These are phyloP conservation scores for Dynastes maya DNA, from an alignment of 2,888 invertebrate genomes.

Conservation along the genomic window DNA sequence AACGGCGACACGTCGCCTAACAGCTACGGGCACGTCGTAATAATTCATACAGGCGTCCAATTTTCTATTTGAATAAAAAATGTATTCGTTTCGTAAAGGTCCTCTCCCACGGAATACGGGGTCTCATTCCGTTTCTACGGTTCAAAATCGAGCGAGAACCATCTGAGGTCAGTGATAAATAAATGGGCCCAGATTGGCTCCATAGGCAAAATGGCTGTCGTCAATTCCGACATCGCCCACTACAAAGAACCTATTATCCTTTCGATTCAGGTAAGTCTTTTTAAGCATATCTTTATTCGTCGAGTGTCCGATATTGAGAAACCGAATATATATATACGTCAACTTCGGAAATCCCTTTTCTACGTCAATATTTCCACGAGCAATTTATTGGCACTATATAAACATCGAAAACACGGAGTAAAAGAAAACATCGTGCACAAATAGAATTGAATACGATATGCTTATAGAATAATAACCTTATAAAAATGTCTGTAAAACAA, in stretches of 20 bases:
- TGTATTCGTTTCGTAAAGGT: slow-evolving; percentile 56
- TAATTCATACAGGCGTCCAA: slow-evolving; percentile 49
- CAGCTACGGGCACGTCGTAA: slow-evolving; percentile 8
- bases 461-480: background rate
- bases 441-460: background rate
- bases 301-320: slow-evolving; percentile 1
- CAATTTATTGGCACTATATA: background rate
- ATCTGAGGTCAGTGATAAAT: slow-evolving; percentile 73
- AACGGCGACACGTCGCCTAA: slow-evolving; percentile 9
- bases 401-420: background rate
- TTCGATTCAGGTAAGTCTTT: slow-evolving; percentile 76
- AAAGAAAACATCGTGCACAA: background rate
- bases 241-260: slow-evolving; percentile 64
- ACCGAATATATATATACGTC: background rate
- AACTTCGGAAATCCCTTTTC: background rate
- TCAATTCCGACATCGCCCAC: slow-evolving; percentile 75
- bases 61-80: slow-evolving; percentile 52
- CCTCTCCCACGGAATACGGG: slow-evolving; percentile 67
- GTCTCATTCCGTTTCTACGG: slow-evolving; percentile 74
- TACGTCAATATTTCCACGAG: background rate
- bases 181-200: slow-evolving; percentile 76
- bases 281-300: slow-evolving; percentile 16
- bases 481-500: background rate
- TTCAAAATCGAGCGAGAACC: slow-evolving; percentile 72
- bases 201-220: slow-evolving; percentile 75